These are phyloP conservation scores for Drosophila biarmipes DNA, from an alignment of 1,140 invertebrate species.

Conservation along the genomic window DNA sequence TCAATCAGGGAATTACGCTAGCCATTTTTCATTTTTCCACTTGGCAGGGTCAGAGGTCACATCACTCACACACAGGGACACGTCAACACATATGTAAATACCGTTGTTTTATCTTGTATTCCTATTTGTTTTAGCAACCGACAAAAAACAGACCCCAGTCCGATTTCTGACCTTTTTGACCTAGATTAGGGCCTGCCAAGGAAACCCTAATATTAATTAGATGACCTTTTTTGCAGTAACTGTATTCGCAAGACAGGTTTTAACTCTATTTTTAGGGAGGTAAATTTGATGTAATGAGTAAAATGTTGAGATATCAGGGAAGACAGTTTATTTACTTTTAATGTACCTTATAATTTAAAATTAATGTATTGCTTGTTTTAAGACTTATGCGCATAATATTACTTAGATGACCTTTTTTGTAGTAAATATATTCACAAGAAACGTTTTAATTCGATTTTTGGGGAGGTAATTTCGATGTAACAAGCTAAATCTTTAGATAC, in stretches of 20 bases:
- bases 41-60: constrained; percentile 45
- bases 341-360: too few species aligned
- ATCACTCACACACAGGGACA: constrained; percentile 11
- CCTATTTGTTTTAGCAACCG: constrained; percentile 21
- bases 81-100: constrained; percentile 38
- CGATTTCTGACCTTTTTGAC: constrained; percentile 24
- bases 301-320: too few species aligned
- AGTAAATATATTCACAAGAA: too few species aligned
- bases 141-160: background rate
- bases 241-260: background rate
- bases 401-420: too few species aligned
- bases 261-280: background rate
- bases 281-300: too few species aligned
- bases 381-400: too few species aligned
- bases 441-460: too few species aligned
- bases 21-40: constrained; percentile 46
- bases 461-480: too few species aligned
- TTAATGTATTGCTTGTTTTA: too few species aligned
- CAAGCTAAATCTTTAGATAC: too few species aligned
- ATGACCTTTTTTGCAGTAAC: constrained; percentile 4
- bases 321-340: too few species aligned
- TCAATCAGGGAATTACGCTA: constrained; percentile 44
- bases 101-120: constrained; percentile 31
- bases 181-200: constrained; percentile 8
- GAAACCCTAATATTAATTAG: constrained; percentile 32